phyloP scores from a whole-genome alignment of 1,140 invertebrate genomes.

The Drosophila sp. region DNA sequence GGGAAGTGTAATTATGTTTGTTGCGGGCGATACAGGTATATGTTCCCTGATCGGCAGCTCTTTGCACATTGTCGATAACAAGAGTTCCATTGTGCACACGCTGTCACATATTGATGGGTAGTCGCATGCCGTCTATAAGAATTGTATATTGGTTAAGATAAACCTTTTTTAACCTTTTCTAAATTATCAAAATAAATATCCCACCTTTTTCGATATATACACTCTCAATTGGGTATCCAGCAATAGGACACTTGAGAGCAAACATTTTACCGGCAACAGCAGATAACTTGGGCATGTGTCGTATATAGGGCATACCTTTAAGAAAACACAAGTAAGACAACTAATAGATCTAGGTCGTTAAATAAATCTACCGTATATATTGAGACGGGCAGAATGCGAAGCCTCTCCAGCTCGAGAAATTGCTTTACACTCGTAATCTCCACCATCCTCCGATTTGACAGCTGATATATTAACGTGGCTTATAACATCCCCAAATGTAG shows the following conservation, averaged over 20 bases:
- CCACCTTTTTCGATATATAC: slow-evolving; percentile 89
- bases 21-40: slow-evolving; percentile 89
- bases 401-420: slow-evolving; percentile 88
- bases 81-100: slow-evolving; percentile 89
- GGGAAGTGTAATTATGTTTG: slow-evolving; percentile 87
- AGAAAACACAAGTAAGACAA: background rate
- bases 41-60: slow-evolving; percentile 88
- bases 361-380: slow-evolving; percentile 88
- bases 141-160: background rate
- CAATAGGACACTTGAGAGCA: slow-evolving; percentile 89
- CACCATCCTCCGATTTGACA: slow-evolving; percentile 89
- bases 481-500: slow-evolving; percentile 89
- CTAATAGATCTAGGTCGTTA: background rate
- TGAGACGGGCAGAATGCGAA: slow-evolving; percentile 87
- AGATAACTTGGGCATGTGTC: slow-evolving; percentile 88
- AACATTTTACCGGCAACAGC: slow-evolving; percentile 89
- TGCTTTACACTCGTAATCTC: slow-evolving; percentile 89
- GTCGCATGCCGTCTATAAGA: slow-evolving; percentile 86
- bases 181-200: background rate
- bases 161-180: too few relatives aligned
- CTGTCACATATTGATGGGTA: slow-evolving; percentile 90
- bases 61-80: slow-evolving; percentile 88
- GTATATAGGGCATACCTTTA: slow-evolving; percentile 88
- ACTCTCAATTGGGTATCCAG: slow-evolving; percentile 89
- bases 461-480: slow-evolving; percentile 90